Evolutionary conservation across 2,113 vertebrate species (phyloP).

Genomic region (Aphyosemion australe): DNA sequence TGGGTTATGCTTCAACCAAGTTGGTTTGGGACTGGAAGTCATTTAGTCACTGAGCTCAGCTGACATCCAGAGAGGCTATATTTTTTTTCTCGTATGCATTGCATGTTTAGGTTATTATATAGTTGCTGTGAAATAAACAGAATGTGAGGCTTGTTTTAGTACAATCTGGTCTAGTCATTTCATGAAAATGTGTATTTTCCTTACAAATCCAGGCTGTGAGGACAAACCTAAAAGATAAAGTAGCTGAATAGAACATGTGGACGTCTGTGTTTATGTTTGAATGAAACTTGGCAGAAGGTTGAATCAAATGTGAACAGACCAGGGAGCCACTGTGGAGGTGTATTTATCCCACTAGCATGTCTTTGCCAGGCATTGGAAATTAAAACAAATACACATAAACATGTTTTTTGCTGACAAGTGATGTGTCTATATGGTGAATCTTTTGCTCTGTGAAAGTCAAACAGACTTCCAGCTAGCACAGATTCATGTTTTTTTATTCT

Average conservation of each 20-base stretch:
- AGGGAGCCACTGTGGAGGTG: background rate
- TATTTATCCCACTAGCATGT: background rate
- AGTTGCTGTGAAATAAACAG: no score
- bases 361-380: constrained; percentile 3
- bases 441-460: background rate
- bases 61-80: no score
- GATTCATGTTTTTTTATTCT: no score
- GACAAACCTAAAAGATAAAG: no score
- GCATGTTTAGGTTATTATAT: no score
- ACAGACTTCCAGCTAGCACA: no score
- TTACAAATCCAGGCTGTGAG: no score
- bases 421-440: background rate
- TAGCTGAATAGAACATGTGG: background rate
- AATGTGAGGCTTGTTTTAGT: no score
- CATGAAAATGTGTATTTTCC: no score
- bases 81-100: no score
- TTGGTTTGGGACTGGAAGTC: constrained; percentile 5
- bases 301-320: constrained; percentile 17
- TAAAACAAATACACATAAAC: constrained; percentile 13
- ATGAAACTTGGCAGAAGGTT: constrained; percentile 17
- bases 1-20: constrained; percentile 15
- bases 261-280: constrained; percentile 15
- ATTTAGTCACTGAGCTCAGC: no score
- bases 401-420: background rate
- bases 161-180: no score